Conservation (phyloP, 2,113 vertebrate species). For the Xenus cinereus region DNA sequence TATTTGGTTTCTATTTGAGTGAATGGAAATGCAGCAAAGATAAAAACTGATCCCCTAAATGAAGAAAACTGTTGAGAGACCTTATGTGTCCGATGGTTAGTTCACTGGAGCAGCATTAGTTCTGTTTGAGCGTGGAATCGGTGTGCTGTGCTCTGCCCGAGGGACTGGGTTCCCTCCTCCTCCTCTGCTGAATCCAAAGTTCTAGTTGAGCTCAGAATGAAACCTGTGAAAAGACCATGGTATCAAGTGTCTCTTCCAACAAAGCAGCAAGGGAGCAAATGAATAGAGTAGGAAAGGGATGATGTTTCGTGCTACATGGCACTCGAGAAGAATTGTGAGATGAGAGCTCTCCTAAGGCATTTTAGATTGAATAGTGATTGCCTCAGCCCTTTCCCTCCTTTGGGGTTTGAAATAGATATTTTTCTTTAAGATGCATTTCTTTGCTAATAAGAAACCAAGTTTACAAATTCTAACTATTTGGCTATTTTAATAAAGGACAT, state of each 20-base stretch:
- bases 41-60: neutral
- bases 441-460: neutral
- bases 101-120: neutral
- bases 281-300: neutral
- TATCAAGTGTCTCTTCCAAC: neutral
- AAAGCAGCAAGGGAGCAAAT: neutral
- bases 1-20: neutral
- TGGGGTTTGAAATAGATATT: neutral
- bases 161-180: neutral
- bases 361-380: neutral
- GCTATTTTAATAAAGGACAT: neutral
- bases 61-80: neutral
- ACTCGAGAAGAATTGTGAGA: neutral
- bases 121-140: neutral
- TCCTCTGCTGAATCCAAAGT: neutral
- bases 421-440: neutral
- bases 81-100: neutral
- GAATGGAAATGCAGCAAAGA: neutral
- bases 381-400: neutral
- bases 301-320: neutral
- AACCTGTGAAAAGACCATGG: neutral
- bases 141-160: neutral
- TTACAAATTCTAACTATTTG: neutral
- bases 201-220: neutral
- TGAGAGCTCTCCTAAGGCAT: neutral